Percentiles rank a stretch among this genome's conserved stretches.
phyloP scores from a whole-genome alignment of 2,888 invertebrate genomes.

The Priocnemis perturbator region DNA sequence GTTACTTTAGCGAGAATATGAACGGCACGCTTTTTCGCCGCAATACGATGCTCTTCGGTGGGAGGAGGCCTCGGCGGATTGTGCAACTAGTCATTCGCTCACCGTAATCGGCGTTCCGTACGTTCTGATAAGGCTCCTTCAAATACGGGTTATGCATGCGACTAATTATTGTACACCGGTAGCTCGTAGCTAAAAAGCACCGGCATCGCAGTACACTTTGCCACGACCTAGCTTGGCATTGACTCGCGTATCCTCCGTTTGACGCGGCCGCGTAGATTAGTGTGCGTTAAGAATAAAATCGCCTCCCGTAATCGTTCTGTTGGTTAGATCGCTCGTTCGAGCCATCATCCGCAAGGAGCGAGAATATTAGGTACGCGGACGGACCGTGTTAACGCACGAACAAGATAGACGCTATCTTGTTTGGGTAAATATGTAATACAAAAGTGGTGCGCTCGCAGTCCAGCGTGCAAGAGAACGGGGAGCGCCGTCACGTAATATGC shows the following conservation, averaged over 20 bases:
- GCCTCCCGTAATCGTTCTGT: too few species aligned
- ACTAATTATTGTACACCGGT: constrained; percentile 36
- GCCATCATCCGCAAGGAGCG: too few species aligned
- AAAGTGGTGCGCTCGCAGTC: neutral
- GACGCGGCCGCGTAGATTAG: too few species aligned
- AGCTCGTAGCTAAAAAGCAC: too few species aligned
- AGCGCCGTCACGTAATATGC: neutral
- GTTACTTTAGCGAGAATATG: neutral
- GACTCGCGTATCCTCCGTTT: too few species aligned
- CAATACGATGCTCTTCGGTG: neutral
- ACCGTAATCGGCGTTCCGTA: constrained; percentile 12
- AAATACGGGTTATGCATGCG: constrained; percentile 33
- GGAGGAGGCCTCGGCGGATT: constrained; percentile 7
- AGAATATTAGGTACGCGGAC: too few species aligned
- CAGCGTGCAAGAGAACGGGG: neutral
- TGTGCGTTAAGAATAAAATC: too few species aligned
- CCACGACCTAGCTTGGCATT: too few species aligned
- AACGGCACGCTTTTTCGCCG: neutral
- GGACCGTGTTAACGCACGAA: too few species aligned
- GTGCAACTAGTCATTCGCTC: constrained; percentile 14
- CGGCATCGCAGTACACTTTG: too few species aligned
- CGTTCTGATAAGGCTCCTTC: constrained; percentile 28
- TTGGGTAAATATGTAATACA: neutral
- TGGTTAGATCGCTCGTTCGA: too few species aligned
- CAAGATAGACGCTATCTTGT: too few species aligned